Base-by-base conservation (phyloP, 2,113 vertebrate genomes). In the Trogon surrucura region DNA sequence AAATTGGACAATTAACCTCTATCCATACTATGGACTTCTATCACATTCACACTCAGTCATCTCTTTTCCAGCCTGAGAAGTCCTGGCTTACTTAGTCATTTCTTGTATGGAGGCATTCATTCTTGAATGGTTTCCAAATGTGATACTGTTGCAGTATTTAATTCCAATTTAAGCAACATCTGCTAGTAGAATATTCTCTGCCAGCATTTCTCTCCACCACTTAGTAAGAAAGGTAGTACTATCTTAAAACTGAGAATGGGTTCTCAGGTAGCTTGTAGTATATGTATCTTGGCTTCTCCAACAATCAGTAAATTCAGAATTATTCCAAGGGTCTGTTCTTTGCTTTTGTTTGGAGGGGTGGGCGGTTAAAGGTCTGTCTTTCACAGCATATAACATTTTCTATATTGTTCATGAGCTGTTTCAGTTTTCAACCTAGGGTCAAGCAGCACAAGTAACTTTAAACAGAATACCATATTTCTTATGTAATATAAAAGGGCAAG, bases 81-180 rank as follows among this genome's bases (percentile, higher is more conserved):
- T 91, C 86, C 80, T 91, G 80, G 60, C 66, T 88, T 85, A 57
- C 54, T 69, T 77, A 88, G 82, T 83, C 27, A 88, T 88, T 95
- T 90, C 67, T 83, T 93, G 36, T 67, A 32, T 61, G 53, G 50
- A 69, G 88, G n/a, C 64, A 44, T 89, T 94, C 83, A 13, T 75
- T 88, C 83, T 91, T 95, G 95, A 93, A 77, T 44, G 21, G 27
- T 81, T 48, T 86, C 94, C 96, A 92, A 91, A 93, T 62, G 34
- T 54, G 44, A 71, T 92, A 91, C 25, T 50, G 38, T 77, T 93
- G 64, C 75, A 58, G 72, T 89, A 51, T 92, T 96, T 92, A 86
- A 95, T 95, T 93, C 72, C 86, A 86, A 60, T 44, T 93, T 95
- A 78, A 92, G 83, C 78, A 69, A 77, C 92, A 92, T 93, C 94